Percentiles rank a stretch among this genome's conserved stretches.
phyloP scores from a whole-genome alignment of 2,113 vertebrate species.

The Phoenicopterus ruber region DNA sequence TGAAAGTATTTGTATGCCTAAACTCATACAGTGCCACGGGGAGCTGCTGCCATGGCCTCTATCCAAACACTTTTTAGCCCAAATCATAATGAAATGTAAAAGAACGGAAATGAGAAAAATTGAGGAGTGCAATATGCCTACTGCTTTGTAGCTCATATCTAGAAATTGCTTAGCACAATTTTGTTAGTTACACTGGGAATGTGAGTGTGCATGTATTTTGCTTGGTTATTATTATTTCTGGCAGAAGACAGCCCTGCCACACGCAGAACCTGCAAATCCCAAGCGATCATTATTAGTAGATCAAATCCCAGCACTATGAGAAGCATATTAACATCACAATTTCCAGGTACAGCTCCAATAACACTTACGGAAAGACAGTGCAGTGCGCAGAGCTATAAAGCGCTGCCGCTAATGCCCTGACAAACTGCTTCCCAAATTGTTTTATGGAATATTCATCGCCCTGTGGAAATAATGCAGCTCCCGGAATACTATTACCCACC shows the following conservation, averaged over 20 bases:
- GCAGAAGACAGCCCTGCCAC: not conserved
- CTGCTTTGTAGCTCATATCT: not conserved
- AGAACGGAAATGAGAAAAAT: not conserved
- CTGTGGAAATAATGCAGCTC: not conserved
- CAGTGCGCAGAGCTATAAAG: not conserved
- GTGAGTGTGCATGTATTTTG: not conserved
- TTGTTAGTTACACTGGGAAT: not conserved
- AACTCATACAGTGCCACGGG: not conserved
- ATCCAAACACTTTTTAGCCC: not conserved
- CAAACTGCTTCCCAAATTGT: not conserved
- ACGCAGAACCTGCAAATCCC: not conserved
- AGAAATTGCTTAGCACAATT: not conserved
- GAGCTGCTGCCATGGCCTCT: not conserved
- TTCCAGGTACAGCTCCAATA: not conserved
- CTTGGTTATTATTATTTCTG: not conserved
- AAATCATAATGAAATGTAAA: not conserved
- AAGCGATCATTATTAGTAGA: not conserved
- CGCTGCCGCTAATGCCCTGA: not conserved
- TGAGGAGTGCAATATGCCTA: not conserved
- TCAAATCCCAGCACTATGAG: not conserved
- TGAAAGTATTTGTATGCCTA: not conserved
- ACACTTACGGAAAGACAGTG: not conserved
- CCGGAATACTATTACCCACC: not conserved
- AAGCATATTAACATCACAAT: slow-evolving; percentile 5
- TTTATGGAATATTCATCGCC: not conserved